A percentile compares a stretch with the other conserved stretches of the same genome.
Evolutionary conservation across 64 coral and sea anemone genomes (phyloP).

Genomic region (Anthopleura sola): DNA sequence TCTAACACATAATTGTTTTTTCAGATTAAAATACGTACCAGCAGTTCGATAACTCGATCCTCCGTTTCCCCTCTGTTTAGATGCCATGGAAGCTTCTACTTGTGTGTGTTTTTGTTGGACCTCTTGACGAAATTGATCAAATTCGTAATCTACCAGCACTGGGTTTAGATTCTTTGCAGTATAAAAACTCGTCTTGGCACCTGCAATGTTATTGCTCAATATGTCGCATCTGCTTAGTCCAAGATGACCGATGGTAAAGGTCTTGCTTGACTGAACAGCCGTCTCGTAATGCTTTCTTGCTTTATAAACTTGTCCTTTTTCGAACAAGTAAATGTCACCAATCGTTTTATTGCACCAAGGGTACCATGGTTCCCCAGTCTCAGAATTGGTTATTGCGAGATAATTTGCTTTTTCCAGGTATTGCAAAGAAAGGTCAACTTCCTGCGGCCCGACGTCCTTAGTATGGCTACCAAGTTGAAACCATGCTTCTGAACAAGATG

Average conservation of each 20-base stretch:
- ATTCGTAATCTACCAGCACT: neutral
- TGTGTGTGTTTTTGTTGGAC: too few species aligned
- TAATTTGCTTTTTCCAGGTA: neutral
- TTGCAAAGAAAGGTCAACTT: neutral
- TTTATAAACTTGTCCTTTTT: neutral
- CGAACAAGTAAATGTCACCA: neutral
- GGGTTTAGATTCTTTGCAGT: neutral
- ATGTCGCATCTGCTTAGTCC: conserved; percentile 14
- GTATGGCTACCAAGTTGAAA: neutral
- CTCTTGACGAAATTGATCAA: neutral
- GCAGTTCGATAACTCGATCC: neutral
- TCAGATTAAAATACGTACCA: too few species aligned
- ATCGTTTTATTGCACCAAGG: neutral
- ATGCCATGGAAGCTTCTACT: neutral
- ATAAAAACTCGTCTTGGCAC: neutral
- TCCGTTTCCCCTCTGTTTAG: too few species aligned
- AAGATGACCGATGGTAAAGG: conserved; percentile 1
- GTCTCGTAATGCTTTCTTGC: neutral
- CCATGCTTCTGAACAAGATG: conserved; percentile 14
- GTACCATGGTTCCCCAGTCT: neutral
- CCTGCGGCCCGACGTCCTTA: neutral
- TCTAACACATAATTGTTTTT: too few species aligned
- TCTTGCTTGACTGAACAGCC: neutral
- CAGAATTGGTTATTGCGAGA: neutral
- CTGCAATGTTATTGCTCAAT: neutral